Percentiles rank a stretch among this genome's conserved stretches.
These are phyloP conservation scores for Drosophila birchii DNA, from an alignment of 2,888 invertebrate species.

Conservation along the genomic window DNA sequence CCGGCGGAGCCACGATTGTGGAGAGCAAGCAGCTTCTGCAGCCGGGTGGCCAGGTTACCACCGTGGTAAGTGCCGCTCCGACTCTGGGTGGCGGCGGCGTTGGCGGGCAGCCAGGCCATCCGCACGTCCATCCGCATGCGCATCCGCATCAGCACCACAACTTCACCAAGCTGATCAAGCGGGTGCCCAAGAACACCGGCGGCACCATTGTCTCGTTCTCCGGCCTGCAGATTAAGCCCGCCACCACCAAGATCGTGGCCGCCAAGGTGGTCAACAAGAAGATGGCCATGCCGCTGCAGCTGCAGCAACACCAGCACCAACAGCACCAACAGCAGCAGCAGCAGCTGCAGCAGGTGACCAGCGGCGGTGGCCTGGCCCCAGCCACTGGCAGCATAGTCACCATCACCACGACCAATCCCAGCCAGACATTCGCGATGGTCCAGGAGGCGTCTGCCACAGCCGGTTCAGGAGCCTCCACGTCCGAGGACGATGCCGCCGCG, in stretches of 20 bases:
- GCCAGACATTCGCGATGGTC: conserved; percentile 66
- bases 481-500: conserved; percentile 8
- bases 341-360: conserved; percentile 52
- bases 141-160: conserved; percentile 73
- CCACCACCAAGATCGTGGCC: conserved; percentile 85
- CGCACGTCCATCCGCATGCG: conserved; percentile 7
- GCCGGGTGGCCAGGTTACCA: conserved; percentile 42
- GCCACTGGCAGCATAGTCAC: conserved; percentile 86
- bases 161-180: conserved; percentile 78
- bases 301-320: conserved; percentile 50
- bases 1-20: conserved; percentile 71
- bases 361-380: conserved; percentile 82
- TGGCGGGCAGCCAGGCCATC: conserved; percentile 8
- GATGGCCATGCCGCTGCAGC: conserved; percentile 77
- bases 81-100: background rate
- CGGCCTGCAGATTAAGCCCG: conserved; percentile 82
- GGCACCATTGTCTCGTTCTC: conserved; percentile 83
- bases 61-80: conserved; percentile 31
- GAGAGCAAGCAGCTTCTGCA: conserved; percentile 65
- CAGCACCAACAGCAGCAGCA: conserved; percentile 50
- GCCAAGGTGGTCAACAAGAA: conserved; percentile 83
- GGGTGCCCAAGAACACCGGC: conserved; percentile 79
- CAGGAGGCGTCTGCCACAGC: conserved; percentile 39
- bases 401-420: conserved; percentile 74
- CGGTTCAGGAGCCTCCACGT: conserved; percentile 31